Base-by-base conservation (phyloP, 2,888 invertebrate genomes). In the Drosophila yooni region DNA sequence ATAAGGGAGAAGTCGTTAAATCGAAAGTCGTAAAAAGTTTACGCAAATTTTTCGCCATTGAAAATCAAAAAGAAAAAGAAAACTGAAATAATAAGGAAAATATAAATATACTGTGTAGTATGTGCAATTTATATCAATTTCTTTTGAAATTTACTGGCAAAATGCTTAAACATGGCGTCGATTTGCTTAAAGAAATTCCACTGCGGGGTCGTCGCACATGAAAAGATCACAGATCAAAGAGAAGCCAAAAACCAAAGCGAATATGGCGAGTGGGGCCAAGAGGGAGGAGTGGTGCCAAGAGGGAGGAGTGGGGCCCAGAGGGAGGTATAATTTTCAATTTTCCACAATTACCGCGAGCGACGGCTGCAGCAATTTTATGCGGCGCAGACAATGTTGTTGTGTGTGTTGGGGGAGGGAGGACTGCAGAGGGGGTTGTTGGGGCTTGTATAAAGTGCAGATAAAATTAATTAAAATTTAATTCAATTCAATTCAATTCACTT, bases 111-210 rank as follows among this genome's bases (percentile, higher is more conserved):
- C 31, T 31, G 25, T 46, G 21, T 43, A 43, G 21, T 43, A 5
- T 43, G 43, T 21, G 43, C n/a, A 33, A 70, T 70, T 82, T 79
- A 74, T 83, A 86, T 88, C 90, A 89, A 87, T 90, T 87, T 87
- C 82, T 79, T 87, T 87, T 87, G 87, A 89, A 90, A 87, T 82
- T 90, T 84, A 81, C 91, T 91, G 91, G 84, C 84, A 90, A 91
- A 78, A 78, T 85, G 90, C 90, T 90, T 89, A 91, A 90, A 80
- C 82, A 89, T 79, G 89, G 91, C 91, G 91, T 91, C 90, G 91
- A 91, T 91, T 91, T 91, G 91, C 88, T 91, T 91, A 88, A 91
- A 91, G 83, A 83, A 88, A 79, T 82, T 87, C 85, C 79, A 75
- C 65, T 70, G 87, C 46, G 70, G 66, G 63, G 74, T 70, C 74